Base-by-base conservation (phyloP, 2,888 invertebrate species). In the Lithosia quadra region DNA sequence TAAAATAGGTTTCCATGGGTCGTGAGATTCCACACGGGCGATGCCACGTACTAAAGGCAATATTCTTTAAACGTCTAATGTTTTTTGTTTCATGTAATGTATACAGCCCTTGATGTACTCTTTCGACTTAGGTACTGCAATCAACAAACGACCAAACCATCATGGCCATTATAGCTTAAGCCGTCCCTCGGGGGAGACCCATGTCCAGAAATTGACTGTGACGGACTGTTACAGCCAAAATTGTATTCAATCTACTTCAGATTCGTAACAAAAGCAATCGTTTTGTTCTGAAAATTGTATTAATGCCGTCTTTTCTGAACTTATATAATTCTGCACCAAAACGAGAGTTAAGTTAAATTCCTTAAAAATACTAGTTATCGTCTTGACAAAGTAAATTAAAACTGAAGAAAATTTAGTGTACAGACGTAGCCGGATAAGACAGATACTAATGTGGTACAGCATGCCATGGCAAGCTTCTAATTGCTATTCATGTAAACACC, bases 101-200 rank as follows among this genome's bases (percentile, higher is more conserved):
- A 39, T 24, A 60, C 36, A 22, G n/a, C 49, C 13, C n/a, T 21
- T 63, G 53, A 53, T 55, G 28, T 49, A 49, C 22, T 62, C 56
- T 56, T 63, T 55, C 22, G 49, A 63, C 33, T 43, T 57, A n/a
- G n/a, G n/a, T n/a, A 22, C 7, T 43, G 33, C 34, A 57, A 67
- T 57, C 67, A 63, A 53, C 49, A 67, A 63, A 22, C 49, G 49
- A 24, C 33, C 67, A 36, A 58, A 67, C 62, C 62, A 62, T 56
- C 56, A 39, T 67, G 56, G 21, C 67, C 22, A 43, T 61, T 61
- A 66, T 22, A 33, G 33, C 33, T 21, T 63, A 68, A 59, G 36
- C 49, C 68, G 68, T 68, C 68, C 63, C 63, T 36, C 11, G 62
- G 22, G 58, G 49, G 21, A 13, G 10, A 68, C 63, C 63, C 68